Conservation (phyloP, 2,113 vertebrate species). For the Equus quagga region DNA sequence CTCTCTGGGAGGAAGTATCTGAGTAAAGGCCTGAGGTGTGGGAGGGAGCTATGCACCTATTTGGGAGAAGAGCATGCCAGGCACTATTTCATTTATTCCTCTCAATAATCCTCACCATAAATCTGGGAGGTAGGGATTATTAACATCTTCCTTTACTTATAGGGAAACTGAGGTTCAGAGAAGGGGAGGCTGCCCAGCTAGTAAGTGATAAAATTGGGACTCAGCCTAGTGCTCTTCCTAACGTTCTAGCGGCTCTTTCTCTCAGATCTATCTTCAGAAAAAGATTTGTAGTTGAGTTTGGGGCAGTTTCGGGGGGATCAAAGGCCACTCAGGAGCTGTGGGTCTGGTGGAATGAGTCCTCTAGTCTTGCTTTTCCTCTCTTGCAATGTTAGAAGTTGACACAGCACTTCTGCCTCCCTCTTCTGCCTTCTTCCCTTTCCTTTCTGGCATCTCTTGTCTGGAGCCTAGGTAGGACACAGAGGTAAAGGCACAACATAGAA, state of each 20-base stretch:
- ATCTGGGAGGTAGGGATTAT: background rate
- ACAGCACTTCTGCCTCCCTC: background rate
- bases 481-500: background rate
- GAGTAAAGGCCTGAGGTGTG: background rate
- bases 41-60: background rate
- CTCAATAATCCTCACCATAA: background rate
- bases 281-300: background rate
- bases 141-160: background rate
- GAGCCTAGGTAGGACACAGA: background rate
- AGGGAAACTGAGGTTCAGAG: background rate
- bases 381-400: background rate
- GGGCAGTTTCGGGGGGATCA: background rate
- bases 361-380: fast-evolving
- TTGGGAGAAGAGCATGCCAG: background rate
- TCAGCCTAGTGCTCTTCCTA: background rate
- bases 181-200: background rate
- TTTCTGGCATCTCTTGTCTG: background rate
- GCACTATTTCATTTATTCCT: background rate
- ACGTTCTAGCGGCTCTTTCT: fast-evolving
- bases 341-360: background rate
- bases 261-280: background rate
- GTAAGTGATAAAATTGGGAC: background rate
- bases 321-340: background rate
- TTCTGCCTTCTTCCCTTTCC: background rate
- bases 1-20: background rate